Evolutionary conservation across 2,888 invertebrate genomes (phyloP).

Genomic region (Hyalella azteca): DNA sequence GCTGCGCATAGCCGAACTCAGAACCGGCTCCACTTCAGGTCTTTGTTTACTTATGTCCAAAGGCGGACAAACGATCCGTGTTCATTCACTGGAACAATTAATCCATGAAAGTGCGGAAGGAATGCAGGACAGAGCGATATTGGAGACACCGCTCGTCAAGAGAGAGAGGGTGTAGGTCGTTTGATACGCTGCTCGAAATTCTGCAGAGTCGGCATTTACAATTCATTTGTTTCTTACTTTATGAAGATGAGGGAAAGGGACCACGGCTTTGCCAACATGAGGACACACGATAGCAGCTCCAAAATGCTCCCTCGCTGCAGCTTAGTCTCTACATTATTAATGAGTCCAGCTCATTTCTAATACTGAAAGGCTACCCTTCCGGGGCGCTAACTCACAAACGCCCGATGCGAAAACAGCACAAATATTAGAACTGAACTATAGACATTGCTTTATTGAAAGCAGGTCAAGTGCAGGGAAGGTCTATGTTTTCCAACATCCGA

Average conservation of each 20-base stretch:
- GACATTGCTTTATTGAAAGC: neutral
- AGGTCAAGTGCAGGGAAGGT: neutral
- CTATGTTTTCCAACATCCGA: neutral
- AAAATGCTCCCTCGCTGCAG: neutral
- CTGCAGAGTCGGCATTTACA: neutral
- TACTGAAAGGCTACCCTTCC: slow-evolving; percentile 1
- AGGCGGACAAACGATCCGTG: neutral
- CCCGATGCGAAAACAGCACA: neutral
- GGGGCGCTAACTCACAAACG: neutral
- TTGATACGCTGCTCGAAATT: neutral
- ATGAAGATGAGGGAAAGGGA: slow-evolving; percentile 1
- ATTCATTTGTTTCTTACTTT: neutral
- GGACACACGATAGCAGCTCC: neutral
- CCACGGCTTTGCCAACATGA: neutral
- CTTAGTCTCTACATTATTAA: slow-evolving; percentile 19
- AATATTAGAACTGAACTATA: slow-evolving; percentile 4
- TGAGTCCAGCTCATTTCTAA: slow-evolving; percentile 1
- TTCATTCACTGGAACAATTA: slow-evolving; percentile 5
- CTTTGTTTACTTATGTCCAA: slow-evolving; percentile 11
- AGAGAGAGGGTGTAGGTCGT: neutral
- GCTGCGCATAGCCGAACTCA: neutral
- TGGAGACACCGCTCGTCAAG: neutral
- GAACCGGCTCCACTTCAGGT: neutral
- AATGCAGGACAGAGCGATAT: neutral
- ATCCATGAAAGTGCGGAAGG: neutral